Evolutionary conservation across 2,113 vertebrate species (phyloP).

Genomic region (Elephas maximus): DNA sequence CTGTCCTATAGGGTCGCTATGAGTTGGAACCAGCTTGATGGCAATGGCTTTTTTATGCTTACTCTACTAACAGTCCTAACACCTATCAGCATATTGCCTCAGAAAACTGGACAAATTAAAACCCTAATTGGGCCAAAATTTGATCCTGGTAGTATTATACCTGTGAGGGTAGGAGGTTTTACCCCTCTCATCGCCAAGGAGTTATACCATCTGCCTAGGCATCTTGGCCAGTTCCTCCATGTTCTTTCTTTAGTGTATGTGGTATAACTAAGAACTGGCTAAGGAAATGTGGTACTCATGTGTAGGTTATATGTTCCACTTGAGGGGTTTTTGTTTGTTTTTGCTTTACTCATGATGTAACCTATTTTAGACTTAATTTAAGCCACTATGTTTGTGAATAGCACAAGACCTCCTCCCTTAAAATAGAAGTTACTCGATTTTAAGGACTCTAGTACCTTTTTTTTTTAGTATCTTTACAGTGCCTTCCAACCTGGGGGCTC

Average conservation of each 20-base stretch:
- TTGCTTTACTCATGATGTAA: background rate
- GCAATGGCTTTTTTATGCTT: background rate
- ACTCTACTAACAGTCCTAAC: background rate
- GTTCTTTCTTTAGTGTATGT: background rate
- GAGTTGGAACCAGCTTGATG: too few relatives aligned
- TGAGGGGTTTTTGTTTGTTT: background rate
- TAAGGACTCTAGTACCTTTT: background rate
- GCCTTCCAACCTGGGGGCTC: too few relatives aligned
- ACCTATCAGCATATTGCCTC: background rate
- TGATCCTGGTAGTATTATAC: background rate
- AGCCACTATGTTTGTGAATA: background rate
- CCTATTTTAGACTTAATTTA: constrained; percentile 31
- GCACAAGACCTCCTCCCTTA: background rate
- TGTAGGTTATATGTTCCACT: background rate
- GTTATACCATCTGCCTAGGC: background rate
- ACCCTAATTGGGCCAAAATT: background rate
- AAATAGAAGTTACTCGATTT: background rate
- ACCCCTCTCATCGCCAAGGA: background rate
- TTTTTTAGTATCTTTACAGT: too few relatives aligned
- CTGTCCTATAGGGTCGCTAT: too few relatives aligned
- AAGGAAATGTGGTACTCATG: background rate
- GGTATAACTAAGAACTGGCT: background rate
- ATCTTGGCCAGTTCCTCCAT: background rate
- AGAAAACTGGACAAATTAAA: constrained; percentile 38
- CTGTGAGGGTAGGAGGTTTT: background rate